Evolutionary conservation across 1,140 invertebrate species (phyloP), one percentile per base, ranked within the genome.

Genomic region (Dryas iulia): DNA sequence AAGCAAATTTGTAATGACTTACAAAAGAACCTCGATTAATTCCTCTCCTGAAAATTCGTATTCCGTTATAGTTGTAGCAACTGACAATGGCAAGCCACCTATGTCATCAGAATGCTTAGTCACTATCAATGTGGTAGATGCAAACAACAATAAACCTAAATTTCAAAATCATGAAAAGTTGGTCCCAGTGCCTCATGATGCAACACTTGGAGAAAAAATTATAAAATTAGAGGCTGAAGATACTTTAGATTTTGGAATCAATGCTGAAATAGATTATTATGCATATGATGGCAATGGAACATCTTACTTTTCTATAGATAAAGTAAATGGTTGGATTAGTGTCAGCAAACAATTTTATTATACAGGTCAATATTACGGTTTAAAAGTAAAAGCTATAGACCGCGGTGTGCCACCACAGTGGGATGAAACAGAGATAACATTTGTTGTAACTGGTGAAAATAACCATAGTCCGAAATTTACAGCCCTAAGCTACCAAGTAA

Each of bases 81-180:
- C 95, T 0, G 98, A 98, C 83, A 97, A 98, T 82, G 98, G 98
- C 0, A 98, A 97, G 82, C 98, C 98, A 14, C 97, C 97, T 0
- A 94, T 98, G 93, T 97, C 96, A 10, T 96, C 96, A 1, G 95
- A 96, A 92, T 95, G 95, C 77, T 89, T 96, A 8, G 95, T 98
- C 0, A 95, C 95, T 23, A 95, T 98, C n/a, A 98, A 96, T 81
- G 95, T 98, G 0, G 96, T 98, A 0, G 96, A 98, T 86, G 96
- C 96, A 0, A 98, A 98, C 81, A 98, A 98, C 77, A 96, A 98
- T 81, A 93, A 96, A 18, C 97, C 97, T 0, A 94, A 93, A 78
- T 98, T 98, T 83, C 94, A 95, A 64, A 89, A 95, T 30, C 85
- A 92, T 23, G 93, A 94, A 73, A 97, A 97, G 77, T 93, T 98